Conservation (phyloP, 2,888 invertebrate genomes). For the Lycocerus yunnanus region DNA sequence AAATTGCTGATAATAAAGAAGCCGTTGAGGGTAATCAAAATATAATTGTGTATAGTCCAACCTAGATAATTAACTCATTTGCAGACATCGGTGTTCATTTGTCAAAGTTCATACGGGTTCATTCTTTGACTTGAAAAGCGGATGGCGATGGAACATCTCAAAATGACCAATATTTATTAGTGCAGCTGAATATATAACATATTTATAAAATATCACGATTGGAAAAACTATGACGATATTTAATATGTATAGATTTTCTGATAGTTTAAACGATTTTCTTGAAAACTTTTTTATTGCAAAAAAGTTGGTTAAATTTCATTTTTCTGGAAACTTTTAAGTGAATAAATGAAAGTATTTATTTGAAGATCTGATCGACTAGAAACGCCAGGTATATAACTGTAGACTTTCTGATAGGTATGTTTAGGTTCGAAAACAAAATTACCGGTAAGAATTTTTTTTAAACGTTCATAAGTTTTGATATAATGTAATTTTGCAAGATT, state of each 20-base stretch:
- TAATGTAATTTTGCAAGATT: too few relatives aligned
- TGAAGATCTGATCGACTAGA: neutral
- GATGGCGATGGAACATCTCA: slow-evolving; percentile 9
- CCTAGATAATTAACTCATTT: slow-evolving; percentile 56
- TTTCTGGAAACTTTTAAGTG: neutral
- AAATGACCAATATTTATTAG: neutral
- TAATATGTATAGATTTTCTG: neutral
- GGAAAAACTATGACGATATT: neutral
- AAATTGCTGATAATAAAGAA: slow-evolving; percentile 48
- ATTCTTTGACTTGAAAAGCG: slow-evolving; percentile 49
- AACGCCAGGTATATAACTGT: neutral
- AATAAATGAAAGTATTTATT: neutral
- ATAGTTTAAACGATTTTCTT: neutral
- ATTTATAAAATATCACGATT: neutral
- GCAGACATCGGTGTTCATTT: slow-evolving; percentile 53
- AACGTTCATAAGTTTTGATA: too few relatives aligned
- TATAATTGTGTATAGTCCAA: slow-evolving; percentile 48
- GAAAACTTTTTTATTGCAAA: neutral
- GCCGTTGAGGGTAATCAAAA: slow-evolving; percentile 47
- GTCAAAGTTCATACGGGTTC: slow-evolving; percentile 57
- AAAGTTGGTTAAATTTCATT: neutral
- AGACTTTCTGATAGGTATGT: neutral
- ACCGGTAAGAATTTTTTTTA: too few relatives aligned
- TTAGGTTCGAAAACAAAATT: too few relatives aligned
- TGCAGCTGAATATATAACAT: neutral